These are phyloP conservation scores for Xylocampa areola DNA, from an alignment of 2,888 invertebrate genomes.

Conservation along the genomic window DNA sequence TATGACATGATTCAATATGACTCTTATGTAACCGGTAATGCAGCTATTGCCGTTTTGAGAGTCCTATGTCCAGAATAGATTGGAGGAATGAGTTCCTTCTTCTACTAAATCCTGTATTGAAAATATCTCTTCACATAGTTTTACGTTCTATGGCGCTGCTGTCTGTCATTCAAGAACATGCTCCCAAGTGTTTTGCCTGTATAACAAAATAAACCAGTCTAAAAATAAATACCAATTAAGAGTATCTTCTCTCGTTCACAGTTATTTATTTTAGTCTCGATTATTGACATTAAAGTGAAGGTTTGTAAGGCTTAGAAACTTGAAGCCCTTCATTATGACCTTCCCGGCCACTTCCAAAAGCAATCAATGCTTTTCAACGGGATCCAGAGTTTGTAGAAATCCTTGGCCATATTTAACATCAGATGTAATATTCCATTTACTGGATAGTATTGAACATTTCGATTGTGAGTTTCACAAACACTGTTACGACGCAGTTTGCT, in stretches of 20 bases:
- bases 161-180: too few relatives aligned
- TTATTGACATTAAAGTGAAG: slow-evolving; percentile 31
- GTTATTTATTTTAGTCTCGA: slow-evolving; percentile 16
- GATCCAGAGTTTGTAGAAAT: slow-evolving; percentile 31
- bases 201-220: neutral
- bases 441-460: slow-evolving; percentile 5
- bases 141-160: too few relatives aligned
- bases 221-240: too few relatives aligned
- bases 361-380: slow-evolving; percentile 43
- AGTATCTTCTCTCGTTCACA: too few relatives aligned
- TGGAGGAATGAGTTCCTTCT: too few relatives aligned
- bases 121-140: too few relatives aligned
- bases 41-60: too few relatives aligned
- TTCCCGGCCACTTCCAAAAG: slow-evolving; percentile 35
- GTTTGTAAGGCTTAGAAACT: slow-evolving; percentile 22
- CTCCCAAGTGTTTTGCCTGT: neutral
- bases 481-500: too few relatives aligned
- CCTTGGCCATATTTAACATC: slow-evolving; percentile 13
- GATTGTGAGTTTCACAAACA: neutral
- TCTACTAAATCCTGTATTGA: too few relatives aligned
- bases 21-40: too few relatives aligned
- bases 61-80: too few relatives aligned
- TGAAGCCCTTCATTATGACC: slow-evolving; percentile 27
- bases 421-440: slow-evolving; percentile 34
- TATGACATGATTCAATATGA: too few relatives aligned